Evolutionary conservation across 2,113 vertebrate species (phyloP).

Genomic region (Nettapus auritus): DNA sequence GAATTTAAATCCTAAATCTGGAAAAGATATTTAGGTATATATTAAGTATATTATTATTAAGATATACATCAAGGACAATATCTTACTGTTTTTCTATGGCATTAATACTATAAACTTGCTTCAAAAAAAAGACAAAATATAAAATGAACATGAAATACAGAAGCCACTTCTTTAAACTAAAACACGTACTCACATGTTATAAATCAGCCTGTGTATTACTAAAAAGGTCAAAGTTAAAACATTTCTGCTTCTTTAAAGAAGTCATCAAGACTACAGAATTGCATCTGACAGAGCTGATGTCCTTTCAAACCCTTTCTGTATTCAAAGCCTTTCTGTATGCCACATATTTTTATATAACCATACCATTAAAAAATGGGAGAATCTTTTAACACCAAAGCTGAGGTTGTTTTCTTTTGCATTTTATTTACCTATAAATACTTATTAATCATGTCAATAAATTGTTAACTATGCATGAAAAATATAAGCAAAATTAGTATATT

Average conservation of each 20-base stretch:
- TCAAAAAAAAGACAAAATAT: background rate
- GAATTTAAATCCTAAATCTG: background rate
- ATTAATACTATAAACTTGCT: background rate
- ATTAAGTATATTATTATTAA: no score
- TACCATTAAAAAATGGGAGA: background rate
- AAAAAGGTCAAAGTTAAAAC: background rate
- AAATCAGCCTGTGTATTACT: background rate
- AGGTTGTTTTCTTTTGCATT: background rate
- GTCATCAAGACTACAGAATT: background rate
- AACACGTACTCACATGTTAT: accelerated
- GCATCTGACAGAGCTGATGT: background rate
- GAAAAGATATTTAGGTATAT: background rate
- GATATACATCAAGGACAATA: background rate
- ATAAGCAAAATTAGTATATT: background rate
- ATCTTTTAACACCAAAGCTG: background rate
- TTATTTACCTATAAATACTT: background rate
- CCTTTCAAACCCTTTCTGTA: background rate
- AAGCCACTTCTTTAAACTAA: background rate
- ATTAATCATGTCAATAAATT: background rate
- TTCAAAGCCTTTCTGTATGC: background rate
- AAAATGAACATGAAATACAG: background rate
- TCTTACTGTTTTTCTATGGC: background rate
- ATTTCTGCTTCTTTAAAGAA: background rate
- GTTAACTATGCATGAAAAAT: background rate
- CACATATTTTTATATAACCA: background rate